These are phyloP conservation scores for Bombus superbus DNA, from an alignment of 1,140 invertebrate genomes.

Conservation along the genomic window DNA sequence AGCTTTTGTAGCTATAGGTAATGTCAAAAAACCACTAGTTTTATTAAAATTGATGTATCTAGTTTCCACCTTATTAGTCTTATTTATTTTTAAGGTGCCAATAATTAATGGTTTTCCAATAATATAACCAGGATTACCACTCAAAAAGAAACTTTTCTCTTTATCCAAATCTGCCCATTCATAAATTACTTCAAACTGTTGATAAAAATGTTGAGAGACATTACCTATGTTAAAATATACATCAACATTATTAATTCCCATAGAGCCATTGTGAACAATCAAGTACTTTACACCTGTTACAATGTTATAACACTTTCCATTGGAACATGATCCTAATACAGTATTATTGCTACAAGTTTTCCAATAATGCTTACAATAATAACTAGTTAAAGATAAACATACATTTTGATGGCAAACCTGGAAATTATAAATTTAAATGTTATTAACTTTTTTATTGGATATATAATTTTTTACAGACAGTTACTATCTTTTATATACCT, in stretches of 20 bases:
- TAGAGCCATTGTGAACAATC: slow-evolving; percentile 84
- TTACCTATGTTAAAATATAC: slow-evolving; percentile 80
- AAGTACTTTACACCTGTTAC: slow-evolving; percentile 82
- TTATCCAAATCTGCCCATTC: slow-evolving; percentile 80
- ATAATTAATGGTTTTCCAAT: slow-evolving; percentile 85
- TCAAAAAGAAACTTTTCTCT: slow-evolving; percentile 79
- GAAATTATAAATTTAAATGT: slow-evolving; percentile 61
- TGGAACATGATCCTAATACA: slow-evolving; percentile 57
- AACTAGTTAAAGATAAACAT: slow-evolving; percentile 79
- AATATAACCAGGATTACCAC: slow-evolving; percentile 88
- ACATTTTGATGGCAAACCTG: slow-evolving; percentile 82
- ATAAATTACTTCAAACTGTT: slow-evolving; percentile 82
- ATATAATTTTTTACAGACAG: neutral
- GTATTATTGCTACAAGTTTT: slow-evolving; percentile 66
- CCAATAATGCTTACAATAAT: slow-evolving; percentile 79
- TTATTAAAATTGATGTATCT: slow-evolving; percentile 71
- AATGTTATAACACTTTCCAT: slow-evolving; percentile 77
- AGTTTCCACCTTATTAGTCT: slow-evolving; percentile 61
- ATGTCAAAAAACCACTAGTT: slow-evolving; percentile 77
- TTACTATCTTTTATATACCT: slow-evolving; percentile 9
- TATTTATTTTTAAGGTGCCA: slow-evolving; percentile 75
- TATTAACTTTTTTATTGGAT: slow-evolving; percentile 15
- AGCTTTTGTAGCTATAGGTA: slow-evolving; percentile 76
- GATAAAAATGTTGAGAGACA: slow-evolving; percentile 78
- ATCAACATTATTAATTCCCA: slow-evolving; percentile 81